Evolutionary conservation across 1,140 invertebrate genomes (phyloP).

Genomic region (Psix sp.): DNA sequence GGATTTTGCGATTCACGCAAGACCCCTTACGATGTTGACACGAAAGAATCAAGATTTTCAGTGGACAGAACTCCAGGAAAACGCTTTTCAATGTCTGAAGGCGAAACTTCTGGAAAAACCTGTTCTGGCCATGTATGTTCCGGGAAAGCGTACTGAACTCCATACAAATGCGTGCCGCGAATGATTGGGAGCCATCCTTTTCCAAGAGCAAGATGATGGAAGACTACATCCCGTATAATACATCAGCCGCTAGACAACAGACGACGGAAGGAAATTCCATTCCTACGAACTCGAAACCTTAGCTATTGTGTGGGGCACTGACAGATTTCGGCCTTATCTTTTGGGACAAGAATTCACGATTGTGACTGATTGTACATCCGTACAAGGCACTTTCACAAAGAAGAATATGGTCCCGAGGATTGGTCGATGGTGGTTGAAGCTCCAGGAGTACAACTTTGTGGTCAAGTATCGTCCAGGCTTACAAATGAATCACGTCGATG

Average conservation of each 20-base stretch:
- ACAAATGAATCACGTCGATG: conserved; percentile 68
- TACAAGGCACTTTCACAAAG: conserved; percentile 6
- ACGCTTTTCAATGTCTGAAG: conserved; percentile 12
- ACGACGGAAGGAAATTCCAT: conserved; percentile 63
- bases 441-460: conserved; percentile 64
- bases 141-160: conserved; percentile 15
- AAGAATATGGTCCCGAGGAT: conserved; percentile 16
- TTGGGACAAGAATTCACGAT: conserved; percentile 66
- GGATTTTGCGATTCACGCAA: conserved; percentile 14
- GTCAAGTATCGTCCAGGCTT: conserved; percentile 63
- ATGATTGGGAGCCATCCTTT: conserved; percentile 63
- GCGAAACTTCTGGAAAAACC: conserved; percentile 14
- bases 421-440: conserved; percentile 29
- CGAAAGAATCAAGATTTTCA: conserved; percentile 33
- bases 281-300: conserved; percentile 68
- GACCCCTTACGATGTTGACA: conserved; percentile 15
- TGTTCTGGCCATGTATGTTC: conserved; percentile 10
- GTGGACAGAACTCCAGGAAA: background rate
- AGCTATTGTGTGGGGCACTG: conserved; percentile 58
- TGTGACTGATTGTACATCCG: conserved; percentile 64
- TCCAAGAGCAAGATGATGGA: conserved; percentile 64
- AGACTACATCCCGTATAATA: conserved; percentile 62
- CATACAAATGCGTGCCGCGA: conserved; percentile 26
- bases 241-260: conserved; percentile 60
- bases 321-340: conserved; percentile 65